Evolutionary conservation across 2,797 vertebrate species (phyloP).

Genomic region (Scyliorhinus canicula): DNA sequence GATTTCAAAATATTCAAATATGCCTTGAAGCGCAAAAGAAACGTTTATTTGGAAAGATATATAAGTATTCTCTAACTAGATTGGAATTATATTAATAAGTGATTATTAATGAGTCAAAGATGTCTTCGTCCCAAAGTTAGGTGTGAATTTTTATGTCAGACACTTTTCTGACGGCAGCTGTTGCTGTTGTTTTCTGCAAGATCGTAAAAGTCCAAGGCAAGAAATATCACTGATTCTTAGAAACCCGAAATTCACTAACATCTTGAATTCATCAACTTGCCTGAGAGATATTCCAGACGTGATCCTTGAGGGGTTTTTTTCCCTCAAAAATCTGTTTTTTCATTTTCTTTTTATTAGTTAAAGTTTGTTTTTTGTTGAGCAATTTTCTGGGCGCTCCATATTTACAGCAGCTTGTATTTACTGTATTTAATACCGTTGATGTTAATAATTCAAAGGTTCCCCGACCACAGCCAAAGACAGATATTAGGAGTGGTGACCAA

Average conservation of each 20-base stretch:
- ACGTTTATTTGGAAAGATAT: background rate
- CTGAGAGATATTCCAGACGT: background rate
- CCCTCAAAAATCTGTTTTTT: background rate
- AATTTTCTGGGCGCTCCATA: background rate
- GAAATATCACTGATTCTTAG: background rate
- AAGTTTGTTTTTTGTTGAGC: background rate
- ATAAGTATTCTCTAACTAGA: background rate
- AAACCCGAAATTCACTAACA: background rate
- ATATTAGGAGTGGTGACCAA: background rate
- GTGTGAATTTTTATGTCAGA: background rate
- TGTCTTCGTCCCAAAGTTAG: background rate
- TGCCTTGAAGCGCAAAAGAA: background rate
- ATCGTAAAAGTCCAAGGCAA: background rate
- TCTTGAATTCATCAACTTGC: background rate
- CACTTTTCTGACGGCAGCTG: background rate
- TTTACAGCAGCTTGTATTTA: background rate
- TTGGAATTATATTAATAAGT: too few relatives aligned
- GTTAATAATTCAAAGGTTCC: background rate
- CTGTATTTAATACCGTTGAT: background rate
- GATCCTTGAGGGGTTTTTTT: background rate
- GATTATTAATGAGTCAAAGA: background rate
- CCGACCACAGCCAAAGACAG: background rate
- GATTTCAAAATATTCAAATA: background rate
- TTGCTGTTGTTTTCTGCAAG: background rate
- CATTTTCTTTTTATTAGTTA: background rate